These are phyloP conservation scores for Rhinolophus sinicus DNA, from an alignment of 2,113 vertebrate species.

Conservation along the genomic window DNA sequence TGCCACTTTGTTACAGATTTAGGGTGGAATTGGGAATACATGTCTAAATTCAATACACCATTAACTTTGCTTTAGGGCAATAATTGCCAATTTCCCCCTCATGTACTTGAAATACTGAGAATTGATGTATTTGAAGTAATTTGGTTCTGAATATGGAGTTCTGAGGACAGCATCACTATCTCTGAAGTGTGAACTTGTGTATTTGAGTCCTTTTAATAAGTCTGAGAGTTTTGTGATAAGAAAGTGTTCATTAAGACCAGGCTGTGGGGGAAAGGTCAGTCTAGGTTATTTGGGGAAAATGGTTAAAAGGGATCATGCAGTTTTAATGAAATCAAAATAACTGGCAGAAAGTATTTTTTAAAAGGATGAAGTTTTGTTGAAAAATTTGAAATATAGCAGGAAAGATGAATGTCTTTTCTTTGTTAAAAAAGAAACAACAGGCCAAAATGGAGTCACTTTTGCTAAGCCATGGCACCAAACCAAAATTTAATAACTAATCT, in stretches of 20 bases:
- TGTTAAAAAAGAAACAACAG: neutral
- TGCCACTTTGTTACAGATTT: neutral
- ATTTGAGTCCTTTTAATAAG: neutral
- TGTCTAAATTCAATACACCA: neutral
- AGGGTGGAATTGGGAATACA: neutral
- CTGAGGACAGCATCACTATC: neutral
- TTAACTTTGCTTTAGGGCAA: constrained; percentile 38
- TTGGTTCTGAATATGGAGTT: constrained; percentile 12
- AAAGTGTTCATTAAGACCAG: constrained; percentile 49
- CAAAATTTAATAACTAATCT: neutral
- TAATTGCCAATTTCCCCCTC: neutral
- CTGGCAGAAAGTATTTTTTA: constrained; percentile 33
- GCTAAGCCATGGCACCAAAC: neutral
- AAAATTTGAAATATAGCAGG: neutral
- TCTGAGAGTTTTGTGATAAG: neutral
- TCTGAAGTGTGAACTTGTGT: neutral
- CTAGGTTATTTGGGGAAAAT: constrained; percentile 19
- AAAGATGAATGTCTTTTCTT: neutral
- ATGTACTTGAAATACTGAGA: constrained; percentile 23
- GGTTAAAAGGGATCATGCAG: neutral
- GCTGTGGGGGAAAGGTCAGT: constrained; percentile 6
- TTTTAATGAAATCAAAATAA: constrained; percentile 54
- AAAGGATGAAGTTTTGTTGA: neutral
- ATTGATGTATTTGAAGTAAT: neutral
- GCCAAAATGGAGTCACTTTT: neutral